These are phyloP conservation scores for Epinotia demarniana DNA, from an alignment of 2,888 invertebrate genomes.

Conservation along the genomic window DNA sequence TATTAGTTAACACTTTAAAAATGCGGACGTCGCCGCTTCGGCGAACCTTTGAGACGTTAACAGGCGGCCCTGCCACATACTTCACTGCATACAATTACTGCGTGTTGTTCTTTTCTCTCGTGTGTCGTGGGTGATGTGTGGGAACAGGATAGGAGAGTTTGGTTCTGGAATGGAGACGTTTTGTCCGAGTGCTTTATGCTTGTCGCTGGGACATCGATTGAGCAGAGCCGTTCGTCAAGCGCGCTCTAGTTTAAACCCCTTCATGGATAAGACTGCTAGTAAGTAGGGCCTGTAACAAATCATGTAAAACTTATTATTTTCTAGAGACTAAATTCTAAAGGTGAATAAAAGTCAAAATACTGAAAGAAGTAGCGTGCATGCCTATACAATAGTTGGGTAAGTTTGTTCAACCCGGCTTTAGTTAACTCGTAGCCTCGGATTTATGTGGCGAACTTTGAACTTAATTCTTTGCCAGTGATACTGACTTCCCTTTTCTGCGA, in stretches of 20 bases:
- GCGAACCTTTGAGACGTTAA: slow-evolving; percentile 51
- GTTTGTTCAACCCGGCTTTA: slow-evolving; percentile 74
- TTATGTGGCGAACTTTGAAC: slow-evolving; percentile 71
- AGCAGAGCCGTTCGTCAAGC: slow-evolving; percentile 32
- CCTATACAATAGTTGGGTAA: slow-evolving; percentile 63
- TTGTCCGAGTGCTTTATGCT: slow-evolving; percentile 58
- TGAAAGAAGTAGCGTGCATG: slow-evolving; percentile 47
- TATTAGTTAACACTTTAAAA: slow-evolving; percentile 51
- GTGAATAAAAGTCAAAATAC: slow-evolving; percentile 25
- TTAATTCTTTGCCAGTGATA: slow-evolving; percentile 65
- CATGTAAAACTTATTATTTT: slow-evolving; percentile 4
- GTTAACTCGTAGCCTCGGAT: slow-evolving; percentile 75
- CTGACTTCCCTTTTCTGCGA: slow-evolving; percentile 65
- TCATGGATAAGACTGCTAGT: neutral
- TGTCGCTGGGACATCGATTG: slow-evolving; percentile 52
- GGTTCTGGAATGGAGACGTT: slow-evolving; percentile 60
- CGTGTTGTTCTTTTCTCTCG: slow-evolving; percentile 56
- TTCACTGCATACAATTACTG: slow-evolving; percentile 57
- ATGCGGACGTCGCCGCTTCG: slow-evolving; percentile 52
- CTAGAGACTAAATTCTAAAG: neutral
- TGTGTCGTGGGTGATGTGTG: slow-evolving; percentile 53
- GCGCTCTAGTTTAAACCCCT: slow-evolving; percentile 36
- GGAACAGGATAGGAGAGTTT: slow-evolving; percentile 57
- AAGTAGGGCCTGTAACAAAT: neutral
- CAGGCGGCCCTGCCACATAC: slow-evolving; percentile 50